Percentiles rank a stretch among this genome's conserved stretches.
Evolutionary conservation across 2,888 invertebrate genomes (phyloP).

Genomic region (Sclerodermus sp.): DNA sequence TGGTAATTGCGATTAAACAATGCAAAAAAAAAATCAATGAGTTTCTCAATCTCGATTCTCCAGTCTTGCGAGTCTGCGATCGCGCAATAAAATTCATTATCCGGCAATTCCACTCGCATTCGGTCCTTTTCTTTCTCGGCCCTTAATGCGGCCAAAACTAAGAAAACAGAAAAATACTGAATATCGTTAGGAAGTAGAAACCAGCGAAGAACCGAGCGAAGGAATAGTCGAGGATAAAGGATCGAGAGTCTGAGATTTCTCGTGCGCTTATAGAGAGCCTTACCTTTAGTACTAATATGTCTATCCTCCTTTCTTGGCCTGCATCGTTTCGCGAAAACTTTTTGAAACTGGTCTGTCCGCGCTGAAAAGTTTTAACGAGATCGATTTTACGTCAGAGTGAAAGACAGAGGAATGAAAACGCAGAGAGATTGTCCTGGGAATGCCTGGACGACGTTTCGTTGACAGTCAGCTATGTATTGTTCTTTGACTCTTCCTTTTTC

Average conservation of each 20-base stretch:
- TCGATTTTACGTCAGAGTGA: conserved; percentile 34
- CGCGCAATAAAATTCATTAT: too few relatives aligned
- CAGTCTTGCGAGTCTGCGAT: too few relatives aligned
- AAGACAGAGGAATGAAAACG: conserved; percentile 10
- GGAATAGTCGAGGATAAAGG: background rate
- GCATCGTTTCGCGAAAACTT: conserved; percentile 25
- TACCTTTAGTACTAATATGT: conserved; percentile 12
- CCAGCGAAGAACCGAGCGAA: background rate
- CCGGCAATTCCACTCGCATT: too few relatives aligned
- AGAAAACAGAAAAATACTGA: too few relatives aligned
- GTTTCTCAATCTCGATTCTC: too few relatives aligned
- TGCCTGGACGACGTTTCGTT: conserved; percentile 33
- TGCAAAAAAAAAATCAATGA: too few relatives aligned
- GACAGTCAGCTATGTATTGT: conserved; percentile 27
- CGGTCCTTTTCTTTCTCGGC: too few relatives aligned
- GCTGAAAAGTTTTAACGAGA: conserved; percentile 41
- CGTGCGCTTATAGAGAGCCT: background rate
- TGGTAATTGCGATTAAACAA: too few relatives aligned
- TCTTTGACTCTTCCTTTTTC: conserved; percentile 11
- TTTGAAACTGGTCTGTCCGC: conserved; percentile 34
- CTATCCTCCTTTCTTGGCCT: conserved; percentile 14
- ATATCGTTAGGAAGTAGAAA: too few relatives aligned
- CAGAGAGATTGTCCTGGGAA: conserved; percentile 22
- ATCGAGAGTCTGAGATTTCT: conserved; percentile 7
- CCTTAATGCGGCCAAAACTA: too few relatives aligned